Conservation (phyloP, 1,140 invertebrate species). For the Drosophila sturtevanti region DNA sequence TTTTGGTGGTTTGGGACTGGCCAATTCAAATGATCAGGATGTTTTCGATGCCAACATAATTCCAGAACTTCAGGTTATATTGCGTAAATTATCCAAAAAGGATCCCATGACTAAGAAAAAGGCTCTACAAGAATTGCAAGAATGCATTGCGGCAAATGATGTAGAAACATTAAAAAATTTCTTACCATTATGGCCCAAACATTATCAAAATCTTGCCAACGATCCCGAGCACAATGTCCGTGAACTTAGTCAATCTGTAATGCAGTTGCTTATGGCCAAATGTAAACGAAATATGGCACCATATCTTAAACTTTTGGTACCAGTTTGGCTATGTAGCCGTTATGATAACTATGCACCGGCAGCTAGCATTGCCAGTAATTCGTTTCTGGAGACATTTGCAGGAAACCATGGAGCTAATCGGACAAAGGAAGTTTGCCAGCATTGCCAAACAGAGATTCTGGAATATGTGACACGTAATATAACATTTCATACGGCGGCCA, state of each 20-base stretch:
- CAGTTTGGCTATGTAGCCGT: constrained; percentile 90
- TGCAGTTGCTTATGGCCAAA: constrained; percentile 87
- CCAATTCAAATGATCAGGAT: constrained; percentile 83
- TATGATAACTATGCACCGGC: constrained; percentile 92
- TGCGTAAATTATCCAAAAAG: constrained; percentile 92
- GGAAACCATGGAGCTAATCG: constrained; percentile 83
- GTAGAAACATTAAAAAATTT: constrained; percentile 86
- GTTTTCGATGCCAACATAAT: constrained; percentile 85
- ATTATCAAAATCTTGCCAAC: constrained; percentile 88
- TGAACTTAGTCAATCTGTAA: constrained; percentile 88
- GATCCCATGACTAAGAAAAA: constrained; percentile 93
- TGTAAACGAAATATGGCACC: constrained; percentile 90
- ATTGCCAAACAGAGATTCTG: constrained; percentile 91
- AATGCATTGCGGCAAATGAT: constrained; percentile 86
- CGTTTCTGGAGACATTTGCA: constrained; percentile 90
- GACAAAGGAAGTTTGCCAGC: constrained; percentile 88
- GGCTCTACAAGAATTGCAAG: constrained; percentile 91
- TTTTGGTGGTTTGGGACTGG: constrained; percentile 88
- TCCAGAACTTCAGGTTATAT: constrained; percentile 86
- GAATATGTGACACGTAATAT: constrained; percentile 88
- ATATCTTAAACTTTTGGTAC: constrained; percentile 89
- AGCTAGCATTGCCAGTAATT: constrained; percentile 87
- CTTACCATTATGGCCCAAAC: constrained; percentile 90
- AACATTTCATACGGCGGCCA: constrained; percentile 86
- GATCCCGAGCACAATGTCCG: constrained; percentile 92